phyloP scores from a whole-genome alignment of 1,140 invertebrate species.

The Theocolax elegans region DNA sequence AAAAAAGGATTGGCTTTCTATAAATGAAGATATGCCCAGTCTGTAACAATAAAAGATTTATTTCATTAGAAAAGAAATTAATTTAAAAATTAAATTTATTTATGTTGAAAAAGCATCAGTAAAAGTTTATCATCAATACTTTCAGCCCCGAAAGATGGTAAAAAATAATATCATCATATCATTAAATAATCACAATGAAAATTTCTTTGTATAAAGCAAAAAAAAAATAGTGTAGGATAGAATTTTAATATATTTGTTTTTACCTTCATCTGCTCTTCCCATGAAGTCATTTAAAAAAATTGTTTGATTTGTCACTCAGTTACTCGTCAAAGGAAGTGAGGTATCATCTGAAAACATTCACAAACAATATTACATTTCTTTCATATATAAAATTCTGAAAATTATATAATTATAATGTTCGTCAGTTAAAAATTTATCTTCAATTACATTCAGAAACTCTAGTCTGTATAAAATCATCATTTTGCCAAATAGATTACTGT shows the following conservation, averaged over 20 bases:
- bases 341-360: too few species aligned
- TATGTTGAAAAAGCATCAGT: conserved; percentile 19
- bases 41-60: neutral
- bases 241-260: neutral
- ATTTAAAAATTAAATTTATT: neutral
- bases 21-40: neutral
- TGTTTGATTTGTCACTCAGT: too few species aligned
- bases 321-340: too few species aligned
- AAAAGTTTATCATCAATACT: conserved; percentile 51
- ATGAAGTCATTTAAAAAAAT: too few species aligned
- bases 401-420: too few species aligned
- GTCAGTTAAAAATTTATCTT: conserved; percentile 29
- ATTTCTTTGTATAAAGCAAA: too few species aligned
- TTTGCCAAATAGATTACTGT: neutral
- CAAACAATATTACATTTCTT: too few species aligned
- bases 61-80: conserved; percentile 22
- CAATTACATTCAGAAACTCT: conserved; percentile 35
- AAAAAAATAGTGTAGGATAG: neutral
- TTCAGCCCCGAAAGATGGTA: conserved; percentile 57
- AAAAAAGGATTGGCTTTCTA: conserved; percentile 20
- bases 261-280: neutral
- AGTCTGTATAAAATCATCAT: conserved; percentile 40
- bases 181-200: neutral
- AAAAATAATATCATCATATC: conserved; percentile 39
- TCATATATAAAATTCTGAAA: too few species aligned